Base-by-base conservation (phyloP, 2,888 invertebrate genomes). In the Chaitophorus viminalis region DNA sequence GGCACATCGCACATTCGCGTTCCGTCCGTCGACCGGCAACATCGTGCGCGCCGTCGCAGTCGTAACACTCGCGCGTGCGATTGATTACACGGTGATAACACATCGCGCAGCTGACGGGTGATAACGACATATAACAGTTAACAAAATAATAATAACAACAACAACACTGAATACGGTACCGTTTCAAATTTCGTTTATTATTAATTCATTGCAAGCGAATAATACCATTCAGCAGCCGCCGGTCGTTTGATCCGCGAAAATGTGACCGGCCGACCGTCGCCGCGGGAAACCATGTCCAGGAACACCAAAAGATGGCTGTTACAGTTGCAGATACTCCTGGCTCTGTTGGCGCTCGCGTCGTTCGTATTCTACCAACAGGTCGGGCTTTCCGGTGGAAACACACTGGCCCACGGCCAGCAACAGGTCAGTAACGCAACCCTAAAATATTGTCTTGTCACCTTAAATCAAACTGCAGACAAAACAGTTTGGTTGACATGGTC, bases 281-380 rank as follows among this genome's bases (percentile, higher is more conserved):
- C 21, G 39, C 31, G 78, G 65, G 31, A n/a, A 46, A 77, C n/a
- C 33, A 87, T 87, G 86, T 72, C 79, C 70, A 87, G 79, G 31
- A 87, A 79, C 25, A 74, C 54, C 79, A 87, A 79, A 74, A 70
- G 86, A 79, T 79, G 86, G 79, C 60, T 87, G 79, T 31, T 79
- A 39, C 78, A 78, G 79, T 87, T 87, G 39, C 86, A 87, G 74
- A 79, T 87, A 87, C 18, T 87, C 25, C 60, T 87, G 17, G 86
- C 86, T 39, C 39, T 87, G 74, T 79, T 87, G 33, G 86, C 76
- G 6, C 86, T 87, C 54, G 78, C 79, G 18, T 87, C 79, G 39
- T 79, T 87, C 72, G 86, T 87, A 29, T 87, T 87, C 2, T 87
- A 87, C 36, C 86, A 87, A 60, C 86, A 87, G 79, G 79, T 87